Base-by-base conservation (phyloP, 2,113 vertebrate species). In the Passer domesticus region DNA sequence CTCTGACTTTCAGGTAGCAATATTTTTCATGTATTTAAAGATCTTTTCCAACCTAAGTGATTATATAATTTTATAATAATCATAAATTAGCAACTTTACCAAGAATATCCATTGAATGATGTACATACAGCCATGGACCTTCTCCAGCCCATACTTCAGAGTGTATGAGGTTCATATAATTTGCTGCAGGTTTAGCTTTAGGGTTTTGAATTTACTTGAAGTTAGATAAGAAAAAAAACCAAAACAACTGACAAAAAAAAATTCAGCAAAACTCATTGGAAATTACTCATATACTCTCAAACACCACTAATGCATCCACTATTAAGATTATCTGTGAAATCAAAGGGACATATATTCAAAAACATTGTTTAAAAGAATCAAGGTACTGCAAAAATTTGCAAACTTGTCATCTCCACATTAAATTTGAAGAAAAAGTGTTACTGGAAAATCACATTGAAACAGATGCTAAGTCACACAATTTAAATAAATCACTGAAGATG, bases 71-170 rank as follows among this genome's bases (percentile, higher is more conserved):
- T 62, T 46, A 13, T 39, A 23, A 22, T 37, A 44, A 60, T 52
- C 46, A 15, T 6, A 49, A 12, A 7, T 11, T 3, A 79, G 35
- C 10, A 83, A 28, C 10, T 67, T 67, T n/a, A 63, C 14, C 24
- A 66, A 82, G 18, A 62, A 44, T 52, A 67, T 47, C 77, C 5
- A n/a, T 6, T 39, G 13, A 16, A 8, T 39, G 6, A 56, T 43
- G 9, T 20, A 11, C 31, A 60, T 13, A 30, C 1, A 8, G 2
- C 3, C 5, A 2, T 7, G 0, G 13, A 13, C 15, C 3, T 25
- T 17, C 20, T 83, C 6, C 12, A 43, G 30, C 39, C 39, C 39
- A 13, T 41, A 41, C 12, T 41, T 13, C 9, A 19, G 19, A 6
- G 5, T 4, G 2, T 39, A 59, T 14, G 55, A 52, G 9, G 11